Evolutionary conservation across 2,888 invertebrate species (phyloP), one percentile per base, ranked within the genome.

Genomic region (Chelonus formosanus): DNA sequence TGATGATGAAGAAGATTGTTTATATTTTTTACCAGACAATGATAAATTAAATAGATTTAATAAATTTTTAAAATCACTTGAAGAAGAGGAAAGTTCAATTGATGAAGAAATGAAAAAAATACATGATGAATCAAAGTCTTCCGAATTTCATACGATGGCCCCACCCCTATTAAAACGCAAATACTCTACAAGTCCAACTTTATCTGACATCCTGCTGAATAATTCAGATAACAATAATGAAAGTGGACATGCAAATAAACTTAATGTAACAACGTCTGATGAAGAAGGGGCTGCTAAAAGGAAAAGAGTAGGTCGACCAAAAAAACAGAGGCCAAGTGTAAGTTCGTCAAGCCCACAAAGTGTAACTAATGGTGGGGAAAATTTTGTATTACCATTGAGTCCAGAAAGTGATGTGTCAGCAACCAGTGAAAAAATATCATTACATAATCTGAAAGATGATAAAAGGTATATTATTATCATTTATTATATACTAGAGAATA

Each of bases 381-480:
- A 82, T 70, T 82, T 84, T 54, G 76, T 79, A 3, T 80, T 85
- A 80, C 85, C 85, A 4, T 69, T 82, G 10, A 85, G 84, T 68
- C 85, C 85, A 34, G 85, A 85, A 58, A 85, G 84, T 70, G 85
- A 85, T 65, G 82, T 84, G 31, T 85, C 85, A 3, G 83, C 80
- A 1, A 79, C 77, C 5, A 82, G 81, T 60, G 84, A 84, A 48
- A 83, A 83, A 68, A 71, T 74, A 52, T 71, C 77, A 3, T 75
- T 74, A 20, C 75, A 74, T 65, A 67, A 71, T 5, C 67, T 74
- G n/a, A 82, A 78, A 69, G 82, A 83, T 62, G 83, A 83, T 34
- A 83, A 77, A 72, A 78, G 80, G 83, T 83, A 79, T 40, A 57
- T 4, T 57, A 36, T 5, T 20, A 20, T 20, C 20, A 20, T 20